These are phyloP conservation scores for Emys orbicularis DNA, from an alignment of 2,797 vertebrate genomes.

Conservation along the genomic window DNA sequence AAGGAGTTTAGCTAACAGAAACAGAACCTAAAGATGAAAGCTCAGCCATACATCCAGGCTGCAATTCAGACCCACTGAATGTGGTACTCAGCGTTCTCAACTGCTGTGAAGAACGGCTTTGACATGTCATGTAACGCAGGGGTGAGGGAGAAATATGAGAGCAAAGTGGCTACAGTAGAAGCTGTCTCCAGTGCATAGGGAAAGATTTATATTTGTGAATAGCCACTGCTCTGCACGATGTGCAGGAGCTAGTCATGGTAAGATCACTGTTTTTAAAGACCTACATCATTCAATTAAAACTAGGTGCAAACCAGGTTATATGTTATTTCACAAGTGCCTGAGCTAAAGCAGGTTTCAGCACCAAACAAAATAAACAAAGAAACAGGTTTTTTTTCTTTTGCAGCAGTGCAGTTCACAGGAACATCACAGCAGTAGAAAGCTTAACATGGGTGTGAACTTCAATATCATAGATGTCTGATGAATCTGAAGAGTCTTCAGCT, in stretches of 20 bases:
- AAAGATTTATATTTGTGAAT: not conserved
- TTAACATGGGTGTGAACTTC: constrained; percentile 38
- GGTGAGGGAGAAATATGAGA: not conserved
- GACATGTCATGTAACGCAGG: not conserved
- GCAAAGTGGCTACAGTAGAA: constrained; percentile 53
- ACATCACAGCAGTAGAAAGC: constrained; percentile 35
- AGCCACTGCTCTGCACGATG: not conserved
- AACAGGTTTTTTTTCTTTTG: not conserved
- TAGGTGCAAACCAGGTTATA: not conserved
- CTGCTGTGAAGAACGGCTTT: not conserved
- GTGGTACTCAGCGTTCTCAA: not conserved
- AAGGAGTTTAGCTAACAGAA: not conserved
- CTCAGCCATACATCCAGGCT: not conserved
- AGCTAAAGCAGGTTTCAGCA: not conserved
- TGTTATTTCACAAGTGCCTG: not conserved
- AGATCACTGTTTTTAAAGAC: not conserved
- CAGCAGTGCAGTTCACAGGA: constrained; percentile 1
- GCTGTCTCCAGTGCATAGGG: not conserved
- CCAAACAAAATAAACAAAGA: not conserved
- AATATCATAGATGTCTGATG: constrained; percentile 54
- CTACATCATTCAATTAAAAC: not conserved
- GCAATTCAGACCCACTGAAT: not conserved
- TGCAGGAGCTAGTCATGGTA: not conserved
- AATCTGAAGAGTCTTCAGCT: constrained; percentile 58
- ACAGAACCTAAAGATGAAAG: not conserved